Base-by-base conservation (phyloP, 1,140 invertebrate species). In the Mycetomoellerius zeteki region DNA sequence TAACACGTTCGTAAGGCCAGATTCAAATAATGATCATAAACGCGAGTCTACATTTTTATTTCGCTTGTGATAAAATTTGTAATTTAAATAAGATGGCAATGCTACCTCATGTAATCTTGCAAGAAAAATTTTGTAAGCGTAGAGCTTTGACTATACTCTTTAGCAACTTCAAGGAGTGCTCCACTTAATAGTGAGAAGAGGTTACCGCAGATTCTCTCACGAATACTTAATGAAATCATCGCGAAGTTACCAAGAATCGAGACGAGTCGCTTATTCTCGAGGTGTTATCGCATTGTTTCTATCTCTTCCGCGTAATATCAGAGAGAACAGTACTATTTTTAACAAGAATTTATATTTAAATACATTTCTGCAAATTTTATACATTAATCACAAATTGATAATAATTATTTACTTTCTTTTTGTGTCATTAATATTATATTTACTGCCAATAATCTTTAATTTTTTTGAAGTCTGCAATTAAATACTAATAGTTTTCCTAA, bases 151-250 rank as follows among this genome's bases (percentile, higher is more conserved):
- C 33, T 71, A 64, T 62, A 43, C 24, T 8, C 5, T 47, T 47
- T 43, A 37, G 3, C 16, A 65, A 65, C 27, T 56, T n/a, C 64
- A 24, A 19, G 65, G 33, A 71, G 19, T 58, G 64, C 24, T 56
- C 78, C 47, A 56, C 78, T 81, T 81, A 81, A 81, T 81, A 81
- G 71, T 71, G 65, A 56, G 78, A 81, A 71, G 50, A 71, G 64
- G 33, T 71, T 71, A 81, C 65, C 50, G 27, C 65, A 58, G 78
- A 33, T 56, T 81, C 33, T 81, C 65, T 7, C 27, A 19, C 78
- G 65, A 81, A 81, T 81, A 81, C 65, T 81, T 81, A 71, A 81
- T 81, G 65, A 81, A 81, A 81, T 81, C 16, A 52, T 81, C 78
- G 56, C 65, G 16, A 56, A 67, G 21, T 71, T 71, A 47, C 64